Evolutionary conservation across 2,797 vertebrate genomes (phyloP).

Genomic region (Selene dorsalis): DNA sequence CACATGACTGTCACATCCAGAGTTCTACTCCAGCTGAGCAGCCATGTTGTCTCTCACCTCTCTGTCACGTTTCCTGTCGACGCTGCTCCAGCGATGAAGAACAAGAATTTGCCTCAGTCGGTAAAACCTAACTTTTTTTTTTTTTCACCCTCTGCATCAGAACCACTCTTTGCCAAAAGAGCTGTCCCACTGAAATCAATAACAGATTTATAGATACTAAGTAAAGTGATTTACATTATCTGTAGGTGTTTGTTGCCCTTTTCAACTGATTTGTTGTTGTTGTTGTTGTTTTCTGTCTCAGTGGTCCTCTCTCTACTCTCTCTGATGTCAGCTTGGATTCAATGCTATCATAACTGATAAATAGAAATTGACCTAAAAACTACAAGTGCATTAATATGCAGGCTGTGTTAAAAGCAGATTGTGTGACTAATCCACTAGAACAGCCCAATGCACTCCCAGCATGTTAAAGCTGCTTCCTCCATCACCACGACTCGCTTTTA

Average conservation of each 20-base stretch:
- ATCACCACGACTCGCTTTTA: no score
- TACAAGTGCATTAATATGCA: background rate
- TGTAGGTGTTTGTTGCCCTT: background rate
- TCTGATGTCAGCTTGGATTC: background rate
- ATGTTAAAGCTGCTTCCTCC: slow-evolving; percentile 19
- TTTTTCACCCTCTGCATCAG: background rate
- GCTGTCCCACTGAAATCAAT: background rate
- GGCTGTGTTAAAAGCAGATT: background rate
- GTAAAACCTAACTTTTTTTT: no score
- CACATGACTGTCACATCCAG: no score
- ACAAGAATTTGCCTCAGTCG: no score
- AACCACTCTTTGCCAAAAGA: no score
- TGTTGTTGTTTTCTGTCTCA: no score
- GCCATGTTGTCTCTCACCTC: no score
- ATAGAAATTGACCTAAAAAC: background rate
- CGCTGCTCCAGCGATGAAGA: no score
- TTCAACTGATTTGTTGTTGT: no score
- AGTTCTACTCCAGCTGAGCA: no score
- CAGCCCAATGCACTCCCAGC: background rate
- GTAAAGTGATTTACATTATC: background rate
- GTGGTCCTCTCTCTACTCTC: no score
- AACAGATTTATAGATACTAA: background rate
- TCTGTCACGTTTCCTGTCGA: background rate
- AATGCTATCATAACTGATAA: background rate
- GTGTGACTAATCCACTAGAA: background rate